A percentile compares a stretch with the other conserved stretches of the same genome.
Conservation (phyloP, 23 tunicate species). For the Corella eumyota region DNA sequence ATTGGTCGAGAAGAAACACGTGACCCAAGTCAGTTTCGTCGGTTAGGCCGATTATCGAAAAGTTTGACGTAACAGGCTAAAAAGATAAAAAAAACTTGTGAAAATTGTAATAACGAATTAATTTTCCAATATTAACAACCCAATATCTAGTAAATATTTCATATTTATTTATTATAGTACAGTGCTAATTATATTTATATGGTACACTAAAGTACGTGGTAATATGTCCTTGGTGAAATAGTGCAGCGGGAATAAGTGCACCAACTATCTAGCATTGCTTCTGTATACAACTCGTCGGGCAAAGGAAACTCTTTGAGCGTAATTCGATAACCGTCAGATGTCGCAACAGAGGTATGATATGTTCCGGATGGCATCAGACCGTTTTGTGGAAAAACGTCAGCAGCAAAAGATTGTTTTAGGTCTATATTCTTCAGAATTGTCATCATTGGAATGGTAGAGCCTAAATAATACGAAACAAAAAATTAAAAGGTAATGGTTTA, state of each 20-base stretch:
- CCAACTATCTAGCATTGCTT: slow-evolving; percentile 36
- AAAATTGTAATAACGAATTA: not conserved
- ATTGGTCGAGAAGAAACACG: slow-evolving; percentile 28
- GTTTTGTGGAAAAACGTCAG: not conserved
- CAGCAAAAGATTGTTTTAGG: not conserved
- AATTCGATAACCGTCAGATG: not conserved
- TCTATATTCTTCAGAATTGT: not conserved
- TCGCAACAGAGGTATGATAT: not conserved
- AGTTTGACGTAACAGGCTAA: slow-evolving; percentile 30
- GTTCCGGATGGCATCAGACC: slow-evolving; percentile 2
- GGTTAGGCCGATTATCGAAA: slow-evolving; percentile 37
- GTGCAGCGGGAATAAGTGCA: slow-evolving; percentile 44
- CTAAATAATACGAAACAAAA: too few species aligned
- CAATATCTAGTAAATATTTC: too few species aligned
- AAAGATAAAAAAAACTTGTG: slow-evolving; percentile 1
- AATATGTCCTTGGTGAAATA: slow-evolving; percentile 67
- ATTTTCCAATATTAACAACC: too few species aligned
- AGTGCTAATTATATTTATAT: too few species aligned
- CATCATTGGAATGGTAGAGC: too few species aligned
- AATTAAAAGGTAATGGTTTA: too few species aligned
- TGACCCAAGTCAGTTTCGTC: slow-evolving; percentile 29
- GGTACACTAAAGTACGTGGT: slow-evolving; percentile 28
- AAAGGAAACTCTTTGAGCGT: slow-evolving; percentile 14
- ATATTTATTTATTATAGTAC: too few species aligned
- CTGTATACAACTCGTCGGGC: slow-evolving; percentile 8